A percentile compares a stretch with the other conserved stretches of the same genome.
These are phyloP conservation scores for Micrastur ruficollis DNA, from an alignment of 2,797 vertebrate species.

Conservation along the genomic window DNA sequence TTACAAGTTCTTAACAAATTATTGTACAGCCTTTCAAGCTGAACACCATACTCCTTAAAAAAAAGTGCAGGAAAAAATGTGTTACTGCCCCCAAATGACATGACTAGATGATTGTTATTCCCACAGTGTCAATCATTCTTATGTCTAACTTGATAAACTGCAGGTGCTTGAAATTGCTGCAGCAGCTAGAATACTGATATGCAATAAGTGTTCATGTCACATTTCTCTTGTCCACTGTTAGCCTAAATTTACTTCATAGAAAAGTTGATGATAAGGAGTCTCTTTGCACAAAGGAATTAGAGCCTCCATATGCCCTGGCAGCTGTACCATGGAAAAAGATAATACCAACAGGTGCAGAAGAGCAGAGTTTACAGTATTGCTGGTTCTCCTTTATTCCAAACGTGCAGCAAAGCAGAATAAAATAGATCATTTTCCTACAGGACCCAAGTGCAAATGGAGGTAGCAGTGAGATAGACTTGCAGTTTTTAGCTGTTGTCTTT, in stretches of 20 bases:
- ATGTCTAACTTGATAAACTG: constrained; percentile 48
- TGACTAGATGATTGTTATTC: constrained; percentile 33
- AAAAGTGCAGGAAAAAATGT: background rate
- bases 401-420: background rate
- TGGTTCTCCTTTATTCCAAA: background rate
- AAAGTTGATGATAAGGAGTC: background rate
- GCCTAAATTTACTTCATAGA: background rate
- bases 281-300: constrained; percentile 15
- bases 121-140: background rate
- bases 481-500: background rate
- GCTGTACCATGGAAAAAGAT: background rate
- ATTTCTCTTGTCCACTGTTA: background rate
- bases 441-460: background rate
- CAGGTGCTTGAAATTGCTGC: constrained; percentile 25
- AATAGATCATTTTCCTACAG: background rate
- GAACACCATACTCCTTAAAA: background rate
- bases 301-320: background rate
- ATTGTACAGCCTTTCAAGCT: background rate
- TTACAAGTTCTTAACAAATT: background rate
- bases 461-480: background rate
- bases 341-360: background rate
- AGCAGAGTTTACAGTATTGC: background rate
- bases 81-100: background rate
- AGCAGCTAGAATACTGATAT: background rate
- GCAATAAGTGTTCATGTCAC: background rate